phyloP scores from a whole-genome alignment of 2,888 invertebrate genomes.

The Myopa testacea region DNA sequence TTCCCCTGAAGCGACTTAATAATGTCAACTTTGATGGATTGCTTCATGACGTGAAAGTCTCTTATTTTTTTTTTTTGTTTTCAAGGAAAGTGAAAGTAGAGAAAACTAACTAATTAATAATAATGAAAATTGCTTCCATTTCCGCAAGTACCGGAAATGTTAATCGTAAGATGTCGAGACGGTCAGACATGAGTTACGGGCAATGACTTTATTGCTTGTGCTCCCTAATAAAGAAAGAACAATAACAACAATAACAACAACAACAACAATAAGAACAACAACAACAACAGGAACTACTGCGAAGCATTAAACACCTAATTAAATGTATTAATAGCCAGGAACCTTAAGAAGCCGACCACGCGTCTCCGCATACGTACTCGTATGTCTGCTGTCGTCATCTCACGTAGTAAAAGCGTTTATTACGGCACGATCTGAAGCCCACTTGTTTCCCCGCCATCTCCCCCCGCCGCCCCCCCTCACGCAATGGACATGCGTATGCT shows the following conservation, averaged over 20 bases:
- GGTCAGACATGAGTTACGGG: neutral
- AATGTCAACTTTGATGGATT: no score
- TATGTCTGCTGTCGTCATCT: neutral
- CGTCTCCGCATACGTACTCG: neutral
- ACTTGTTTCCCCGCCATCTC: neutral
- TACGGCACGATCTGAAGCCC: neutral
- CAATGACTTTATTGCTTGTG: constrained; percentile 7
- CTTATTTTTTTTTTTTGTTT: no score
- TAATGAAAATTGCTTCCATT: neutral
- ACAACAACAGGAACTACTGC: neutral
- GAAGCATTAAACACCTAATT: constrained; percentile 34
- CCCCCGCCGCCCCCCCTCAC: neutral
- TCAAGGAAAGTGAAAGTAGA: neutral
- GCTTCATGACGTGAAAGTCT: no score
- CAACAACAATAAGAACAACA: neutral
- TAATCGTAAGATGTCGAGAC: neutral
- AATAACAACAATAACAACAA: neutral
- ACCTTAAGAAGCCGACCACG: neutral
- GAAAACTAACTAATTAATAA: neutral
- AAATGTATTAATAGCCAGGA: constrained; percentile 21
- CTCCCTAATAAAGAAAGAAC: neutral
- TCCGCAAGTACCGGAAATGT: neutral
- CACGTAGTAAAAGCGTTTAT: neutral
- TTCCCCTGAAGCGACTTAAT: no score
- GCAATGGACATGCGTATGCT: no score